Percentiles rank a stretch among this genome's conserved stretches.
phyloP scores from a whole-genome alignment of 2,113 vertebrate genomes.

The Vulpes ferrilata region DNA sequence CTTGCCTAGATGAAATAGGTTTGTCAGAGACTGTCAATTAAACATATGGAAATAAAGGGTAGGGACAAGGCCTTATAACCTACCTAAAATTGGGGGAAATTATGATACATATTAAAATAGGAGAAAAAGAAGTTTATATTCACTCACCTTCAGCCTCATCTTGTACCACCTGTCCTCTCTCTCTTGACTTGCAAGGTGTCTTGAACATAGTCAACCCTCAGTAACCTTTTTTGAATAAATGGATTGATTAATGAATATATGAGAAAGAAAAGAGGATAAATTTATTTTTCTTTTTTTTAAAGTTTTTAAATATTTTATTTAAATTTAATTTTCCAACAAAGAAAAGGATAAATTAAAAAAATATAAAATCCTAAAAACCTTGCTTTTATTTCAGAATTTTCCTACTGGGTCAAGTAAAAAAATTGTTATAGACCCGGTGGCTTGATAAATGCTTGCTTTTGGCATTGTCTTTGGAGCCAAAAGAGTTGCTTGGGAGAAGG shows the following conservation, averaged over 20 bases:
- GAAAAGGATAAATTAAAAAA: background rate
- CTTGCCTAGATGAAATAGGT: background rate
- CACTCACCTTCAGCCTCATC: background rate
- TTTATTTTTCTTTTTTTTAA: background rate
- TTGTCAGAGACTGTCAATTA: background rate
- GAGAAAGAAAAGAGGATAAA: background rate
- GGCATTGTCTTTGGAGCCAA: background rate
- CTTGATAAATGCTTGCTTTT: background rate
- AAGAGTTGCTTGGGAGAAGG: background rate
- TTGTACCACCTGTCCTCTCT: background rate
- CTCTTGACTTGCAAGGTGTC: background rate
- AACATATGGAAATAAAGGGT: background rate
- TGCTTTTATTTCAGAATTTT: conserved; percentile 24
- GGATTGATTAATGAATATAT: background rate
- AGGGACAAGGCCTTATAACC: background rate
- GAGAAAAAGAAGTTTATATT: background rate
- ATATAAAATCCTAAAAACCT: background rate
- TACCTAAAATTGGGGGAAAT: background rate
- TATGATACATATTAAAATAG: background rate
- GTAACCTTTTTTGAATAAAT: background rate
- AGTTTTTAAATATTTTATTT: too few relatives aligned
- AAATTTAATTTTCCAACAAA: too few relatives aligned
- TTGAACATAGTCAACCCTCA: background rate
- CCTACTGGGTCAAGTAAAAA: background rate
- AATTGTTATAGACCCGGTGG: background rate